Evolutionary conservation across 2,797 vertebrate species (phyloP).

Genomic region (Hemitrygon akajei): DNA sequence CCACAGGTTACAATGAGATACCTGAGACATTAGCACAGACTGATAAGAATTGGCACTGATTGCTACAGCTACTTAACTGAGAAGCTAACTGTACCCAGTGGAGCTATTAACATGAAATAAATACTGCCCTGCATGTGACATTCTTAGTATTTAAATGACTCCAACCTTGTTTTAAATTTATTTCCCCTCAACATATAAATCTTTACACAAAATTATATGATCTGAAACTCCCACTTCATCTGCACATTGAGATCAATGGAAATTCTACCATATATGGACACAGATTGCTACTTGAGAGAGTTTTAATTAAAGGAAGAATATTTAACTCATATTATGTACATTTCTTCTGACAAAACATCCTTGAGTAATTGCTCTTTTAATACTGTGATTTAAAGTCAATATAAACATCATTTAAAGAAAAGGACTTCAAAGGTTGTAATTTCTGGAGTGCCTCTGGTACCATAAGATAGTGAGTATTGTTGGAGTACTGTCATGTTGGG

Average conservation of each 20-base stretch:
- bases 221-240: neutral
- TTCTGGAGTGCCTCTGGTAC: too few relatives aligned
- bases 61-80: too few relatives aligned
- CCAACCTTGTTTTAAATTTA: neutral
- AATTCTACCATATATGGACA: neutral
- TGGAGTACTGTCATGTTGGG: too few relatives aligned
- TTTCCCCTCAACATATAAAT: neutral
- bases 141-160: neutral
- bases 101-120: neutral
- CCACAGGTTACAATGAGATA: neutral
- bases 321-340: neutral
- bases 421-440: too few relatives aligned
- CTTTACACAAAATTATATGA: neutral
- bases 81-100: neutral
- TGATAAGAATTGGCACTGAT: neutral
- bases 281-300: too few relatives aligned
- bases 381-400: too few relatives aligned
- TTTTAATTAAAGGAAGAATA: neutral
- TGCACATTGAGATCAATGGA: neutral
- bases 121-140: neutral
- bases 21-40: neutral
- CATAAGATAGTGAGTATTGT: too few relatives aligned
- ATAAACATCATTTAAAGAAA: too few relatives aligned
- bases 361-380: too few relatives aligned
- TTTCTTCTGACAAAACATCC: too few relatives aligned